Evolutionary conservation across 2,797 vertebrate genomes (phyloP).

Genomic region (Lepidocolaptes lacrymiger): DNA sequence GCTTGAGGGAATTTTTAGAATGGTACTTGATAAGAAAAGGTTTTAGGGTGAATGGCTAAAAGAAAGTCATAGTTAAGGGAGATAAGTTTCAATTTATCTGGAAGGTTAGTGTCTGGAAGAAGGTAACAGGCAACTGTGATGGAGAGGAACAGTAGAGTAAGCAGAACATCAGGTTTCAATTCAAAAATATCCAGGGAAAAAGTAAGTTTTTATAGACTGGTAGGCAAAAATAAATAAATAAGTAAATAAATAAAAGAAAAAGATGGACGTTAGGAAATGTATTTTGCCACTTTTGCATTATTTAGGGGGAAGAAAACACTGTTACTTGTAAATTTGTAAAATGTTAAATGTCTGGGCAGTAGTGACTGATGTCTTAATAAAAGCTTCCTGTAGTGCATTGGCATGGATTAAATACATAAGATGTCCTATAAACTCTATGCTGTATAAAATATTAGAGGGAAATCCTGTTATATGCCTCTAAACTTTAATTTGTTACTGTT

Average conservation of each 20-base stretch:
- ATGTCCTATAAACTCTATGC: slow-evolving; percentile 77
- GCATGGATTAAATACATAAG: slow-evolving; percentile 78
- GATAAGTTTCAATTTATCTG: slow-evolving; percentile 48
- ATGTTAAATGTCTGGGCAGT: slow-evolving; percentile 76
- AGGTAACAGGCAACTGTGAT: slow-evolving; percentile 42
- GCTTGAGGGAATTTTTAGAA: slow-evolving; percentile 79
- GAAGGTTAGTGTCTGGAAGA: slow-evolving; percentile 52
- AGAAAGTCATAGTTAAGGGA: slow-evolving; percentile 23
- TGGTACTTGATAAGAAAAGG: slow-evolving; percentile 70
- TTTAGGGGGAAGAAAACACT: slow-evolving; percentile 71
- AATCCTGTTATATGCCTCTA: slow-evolving; percentile 76
- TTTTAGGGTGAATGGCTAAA: slow-evolving; percentile 56
- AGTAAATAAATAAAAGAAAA: slow-evolving; percentile 56
- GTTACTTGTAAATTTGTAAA: slow-evolving; percentile 81
- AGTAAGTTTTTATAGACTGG: slow-evolving; percentile 70
- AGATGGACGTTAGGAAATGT: slow-evolving; percentile 63
- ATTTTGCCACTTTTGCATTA: slow-evolving; percentile 78
- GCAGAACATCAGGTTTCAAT: slow-evolving; percentile 75
- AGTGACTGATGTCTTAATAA: slow-evolving; percentile 81
- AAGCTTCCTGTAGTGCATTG: slow-evolving; percentile 81
- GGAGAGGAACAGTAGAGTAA: slow-evolving; percentile 43
- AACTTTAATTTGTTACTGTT: slow-evolving; percentile 77
- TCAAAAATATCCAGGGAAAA: slow-evolving; percentile 70
- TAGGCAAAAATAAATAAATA: slow-evolving; percentile 46
- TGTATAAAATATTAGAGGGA: slow-evolving; percentile 76